Percentiles rank a stretch among this genome's conserved stretches.
phyloP scores from a whole-genome alignment of 2,113 vertebrate species.

The Prochilodus magdalenae region DNA sequence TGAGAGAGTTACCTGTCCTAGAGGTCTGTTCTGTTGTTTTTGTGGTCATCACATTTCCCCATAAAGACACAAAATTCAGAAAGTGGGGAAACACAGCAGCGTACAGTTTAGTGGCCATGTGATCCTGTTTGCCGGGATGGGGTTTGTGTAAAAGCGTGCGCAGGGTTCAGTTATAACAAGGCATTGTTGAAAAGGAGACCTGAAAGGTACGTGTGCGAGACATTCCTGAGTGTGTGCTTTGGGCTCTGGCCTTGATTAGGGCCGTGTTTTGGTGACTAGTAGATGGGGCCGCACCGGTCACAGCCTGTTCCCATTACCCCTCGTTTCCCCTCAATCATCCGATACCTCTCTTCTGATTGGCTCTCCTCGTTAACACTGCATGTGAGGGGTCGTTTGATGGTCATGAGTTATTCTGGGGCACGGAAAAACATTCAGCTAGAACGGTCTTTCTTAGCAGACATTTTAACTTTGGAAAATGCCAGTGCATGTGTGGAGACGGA shows the following conservation, averaged over 20 bases:
- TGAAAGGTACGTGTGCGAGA: neutral
- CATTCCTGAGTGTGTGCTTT: neutral
- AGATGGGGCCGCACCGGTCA: constrained; percentile 55
- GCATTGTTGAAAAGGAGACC: neutral
- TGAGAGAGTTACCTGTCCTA: no score
- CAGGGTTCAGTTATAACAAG: no score
- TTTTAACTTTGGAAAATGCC: no score
- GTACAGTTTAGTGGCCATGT: no score
- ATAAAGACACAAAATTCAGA: no score
- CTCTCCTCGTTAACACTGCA: constrained; percentile 65
- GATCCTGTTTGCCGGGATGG: no score
- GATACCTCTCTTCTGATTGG: constrained; percentile 66
- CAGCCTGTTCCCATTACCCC: constrained; percentile 75
- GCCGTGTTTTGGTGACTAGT: constrained; percentile 54
- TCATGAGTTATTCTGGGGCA: constrained; percentile 7
- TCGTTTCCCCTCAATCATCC: constrained; percentile 73
- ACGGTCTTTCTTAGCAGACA: neutral
- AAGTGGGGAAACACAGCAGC: no score
- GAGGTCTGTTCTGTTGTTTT: no score
- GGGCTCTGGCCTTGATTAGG: constrained; percentile 54
- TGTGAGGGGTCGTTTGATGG: constrained; percentile 64
- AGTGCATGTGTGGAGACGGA: neutral
- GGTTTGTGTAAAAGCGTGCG: no score
- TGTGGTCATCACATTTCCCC: no score
- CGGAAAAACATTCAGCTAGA: neutral